A percentile compares a stretch with the other conserved stretches of the same genome.
These are phyloP conservation scores for Teleiodes luculella DNA, from an alignment of 2,888 invertebrate genomes.

Conservation along the genomic window DNA sequence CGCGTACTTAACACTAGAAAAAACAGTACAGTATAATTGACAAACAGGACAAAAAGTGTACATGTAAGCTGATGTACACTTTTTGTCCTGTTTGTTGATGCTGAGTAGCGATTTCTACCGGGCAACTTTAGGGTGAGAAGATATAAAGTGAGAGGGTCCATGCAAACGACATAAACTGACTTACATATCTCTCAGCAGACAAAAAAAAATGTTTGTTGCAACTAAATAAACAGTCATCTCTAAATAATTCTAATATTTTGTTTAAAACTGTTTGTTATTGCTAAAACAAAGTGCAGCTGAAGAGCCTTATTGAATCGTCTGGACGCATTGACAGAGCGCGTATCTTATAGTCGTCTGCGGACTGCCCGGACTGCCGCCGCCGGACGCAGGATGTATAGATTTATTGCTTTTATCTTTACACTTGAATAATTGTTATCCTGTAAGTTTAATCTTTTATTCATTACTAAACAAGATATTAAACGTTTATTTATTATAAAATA, in stretches of 20 bases:
- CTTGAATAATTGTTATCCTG: constrained; percentile 11
- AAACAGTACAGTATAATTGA: too few relatives aligned
- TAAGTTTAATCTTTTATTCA: neutral
- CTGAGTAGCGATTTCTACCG: neutral
- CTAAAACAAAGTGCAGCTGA: too few relatives aligned
- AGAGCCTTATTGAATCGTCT: too few relatives aligned
- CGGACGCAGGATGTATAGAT: constrained; percentile 36
- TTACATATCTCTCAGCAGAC: neutral
- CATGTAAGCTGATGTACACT: too few relatives aligned
- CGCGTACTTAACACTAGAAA: too few relatives aligned
- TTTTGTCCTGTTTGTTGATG: too few relatives aligned
- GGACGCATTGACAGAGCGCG: constrained; percentile 36
- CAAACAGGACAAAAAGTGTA: too few relatives aligned
- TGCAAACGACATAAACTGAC: neutral
- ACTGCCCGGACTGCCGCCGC: constrained; percentile 16
- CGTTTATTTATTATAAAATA: too few relatives aligned
- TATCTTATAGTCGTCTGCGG: constrained; percentile 25
- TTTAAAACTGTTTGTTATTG: too few relatives aligned
- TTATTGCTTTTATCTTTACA: constrained; percentile 23
- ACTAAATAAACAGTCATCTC: too few relatives aligned
- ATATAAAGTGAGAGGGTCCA: neutral
- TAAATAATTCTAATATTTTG: too few relatives aligned
- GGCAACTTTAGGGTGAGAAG: neutral
- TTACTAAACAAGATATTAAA: neutral
- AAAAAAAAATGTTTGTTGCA: too few relatives aligned